A percentile compares a stretch with the other conserved stretches of the same genome.
Evolutionary conservation across 2,113 vertebrate species (phyloP).

Genomic region (Pardalotus punctatus): DNA sequence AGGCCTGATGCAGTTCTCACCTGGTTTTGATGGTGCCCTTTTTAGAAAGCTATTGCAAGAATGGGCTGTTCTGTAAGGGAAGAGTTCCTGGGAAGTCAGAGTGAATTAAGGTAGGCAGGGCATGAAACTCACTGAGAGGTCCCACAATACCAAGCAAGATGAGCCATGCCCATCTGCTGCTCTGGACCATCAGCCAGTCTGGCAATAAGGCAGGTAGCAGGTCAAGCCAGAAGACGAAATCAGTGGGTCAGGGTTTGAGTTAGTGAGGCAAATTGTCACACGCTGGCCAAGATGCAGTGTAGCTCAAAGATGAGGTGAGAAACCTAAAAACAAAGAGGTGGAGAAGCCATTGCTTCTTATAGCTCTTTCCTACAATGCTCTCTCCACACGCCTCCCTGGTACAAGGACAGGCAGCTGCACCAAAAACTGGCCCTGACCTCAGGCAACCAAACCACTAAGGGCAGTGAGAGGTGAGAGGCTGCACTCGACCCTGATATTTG

Average conservation of each 20-base stretch:
- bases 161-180: not conserved
- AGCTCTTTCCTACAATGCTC: not conserved
- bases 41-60: not conserved
- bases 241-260: not conserved
- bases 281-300: not conserved
- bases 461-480: not conserved
- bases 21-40: not conserved
- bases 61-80: not conserved
- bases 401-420: not conserved
- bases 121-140: not conserved
- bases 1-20: not conserved
- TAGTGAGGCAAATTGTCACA: not conserved
- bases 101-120: not conserved
- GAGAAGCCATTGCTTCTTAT: not conserved
- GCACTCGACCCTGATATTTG: rapidly evolving
- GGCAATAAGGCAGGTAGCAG: not conserved
- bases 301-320: not conserved
- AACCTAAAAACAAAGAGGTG: not conserved
- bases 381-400: not conserved
- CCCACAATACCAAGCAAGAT: not conserved
- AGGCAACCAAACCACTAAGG: not conserved
- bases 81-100: not conserved
- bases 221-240: not conserved
- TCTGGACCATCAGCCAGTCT: not conserved
- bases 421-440: not conserved